Percentiles rank a stretch among this genome's conserved stretches.
phyloP scores from a whole-genome alignment of 2,888 invertebrate genomes.

The Lasioglossum lativentre region DNA sequence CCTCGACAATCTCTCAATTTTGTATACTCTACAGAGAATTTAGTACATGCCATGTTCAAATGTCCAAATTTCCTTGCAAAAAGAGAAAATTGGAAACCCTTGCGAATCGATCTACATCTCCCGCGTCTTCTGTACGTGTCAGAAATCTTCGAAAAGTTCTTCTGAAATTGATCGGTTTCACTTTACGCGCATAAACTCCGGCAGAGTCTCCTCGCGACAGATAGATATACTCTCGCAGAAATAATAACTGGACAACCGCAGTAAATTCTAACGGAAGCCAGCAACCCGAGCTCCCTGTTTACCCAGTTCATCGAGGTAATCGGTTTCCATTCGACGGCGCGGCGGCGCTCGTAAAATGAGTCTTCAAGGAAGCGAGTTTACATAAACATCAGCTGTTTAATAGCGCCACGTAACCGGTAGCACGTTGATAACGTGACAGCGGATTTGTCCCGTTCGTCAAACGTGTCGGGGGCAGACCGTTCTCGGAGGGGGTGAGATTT shows the following conservation, averaged over 20 bases:
- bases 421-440: slow-evolving; percentile 18
- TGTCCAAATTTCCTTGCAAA: no score
- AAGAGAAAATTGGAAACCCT: no score
- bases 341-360: background rate
- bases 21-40: background rate
- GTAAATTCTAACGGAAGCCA: background rate
- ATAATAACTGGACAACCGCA: background rate
- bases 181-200: background rate
- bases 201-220: background rate
- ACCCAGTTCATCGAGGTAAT: slow-evolving; percentile 1
- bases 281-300: background rate
- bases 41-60: no score
- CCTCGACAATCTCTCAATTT: background rate
- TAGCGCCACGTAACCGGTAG: background rate
- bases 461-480: slow-evolving; percentile 4
- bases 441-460: slow-evolving; percentile 11
- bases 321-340: background rate
- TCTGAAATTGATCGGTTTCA: background rate
- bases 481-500: background rate
- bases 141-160: background rate
- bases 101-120: no score
- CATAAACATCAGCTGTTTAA: slow-evolving; percentile 9
- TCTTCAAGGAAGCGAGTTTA: slow-evolving; percentile 2
- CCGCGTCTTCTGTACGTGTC: background rate
- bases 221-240: background rate